phyloP scores from a whole-genome alignment of 2,113 vertebrate species.

The Eira barbara region DNA sequence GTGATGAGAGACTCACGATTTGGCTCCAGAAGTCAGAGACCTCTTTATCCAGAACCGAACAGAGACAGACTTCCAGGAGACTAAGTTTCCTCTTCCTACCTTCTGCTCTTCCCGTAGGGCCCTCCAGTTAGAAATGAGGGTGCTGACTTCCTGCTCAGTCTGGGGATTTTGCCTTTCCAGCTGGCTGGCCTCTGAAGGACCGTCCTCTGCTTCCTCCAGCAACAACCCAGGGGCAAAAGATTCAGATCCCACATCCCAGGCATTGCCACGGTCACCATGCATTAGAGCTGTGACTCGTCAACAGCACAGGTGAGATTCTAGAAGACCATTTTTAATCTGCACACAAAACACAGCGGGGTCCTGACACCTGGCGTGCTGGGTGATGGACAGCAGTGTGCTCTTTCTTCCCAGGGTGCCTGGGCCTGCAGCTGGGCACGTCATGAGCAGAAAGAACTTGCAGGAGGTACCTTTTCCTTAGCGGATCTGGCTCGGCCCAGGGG shows the following conservation, averaged over 20 bases:
- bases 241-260: not conserved
- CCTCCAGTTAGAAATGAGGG: not conserved
- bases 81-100: not conserved
- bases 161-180: not conserved
- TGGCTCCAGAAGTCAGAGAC: not conserved
- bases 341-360: not conserved
- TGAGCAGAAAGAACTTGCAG: not conserved
- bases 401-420: not conserved
- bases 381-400: not conserved
- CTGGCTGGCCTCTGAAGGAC: not conserved
- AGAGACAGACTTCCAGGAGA: not conserved
- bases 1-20: not conserved
- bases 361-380: not conserved
- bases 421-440: accelerated
- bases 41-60: not conserved
- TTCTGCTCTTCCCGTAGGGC: not conserved
- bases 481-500: not conserved
- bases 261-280: accelerated
- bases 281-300: not conserved
- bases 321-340: not conserved
- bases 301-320: not conserved
- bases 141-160: not conserved
- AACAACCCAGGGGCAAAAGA: not conserved
- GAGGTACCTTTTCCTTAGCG: not conserved
- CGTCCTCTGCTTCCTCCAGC: not conserved